Conservation (phyloP, 2,888 invertebrate species). For the Acanthosoma haemorrhoidale region DNA sequence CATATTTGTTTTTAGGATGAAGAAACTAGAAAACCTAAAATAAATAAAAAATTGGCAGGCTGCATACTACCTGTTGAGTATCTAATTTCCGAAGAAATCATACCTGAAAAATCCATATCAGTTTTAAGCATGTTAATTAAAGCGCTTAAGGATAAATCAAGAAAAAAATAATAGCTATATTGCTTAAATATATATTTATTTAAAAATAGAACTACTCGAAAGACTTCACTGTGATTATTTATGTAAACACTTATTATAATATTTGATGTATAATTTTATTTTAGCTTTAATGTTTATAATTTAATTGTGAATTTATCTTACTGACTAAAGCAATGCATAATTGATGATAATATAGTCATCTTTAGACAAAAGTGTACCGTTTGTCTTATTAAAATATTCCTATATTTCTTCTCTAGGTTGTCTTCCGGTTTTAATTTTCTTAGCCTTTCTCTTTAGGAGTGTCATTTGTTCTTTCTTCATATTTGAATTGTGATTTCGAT, state of each 20-base stretch:
- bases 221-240: constrained; percentile 4
- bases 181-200: neutral
- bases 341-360: too few species aligned
- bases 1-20: constrained; percentile 12
- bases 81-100: neutral
- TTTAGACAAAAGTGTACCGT: too few species aligned
- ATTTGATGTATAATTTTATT: neutral
- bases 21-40: constrained; percentile 16
- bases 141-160: neutral
- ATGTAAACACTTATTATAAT: neutral
- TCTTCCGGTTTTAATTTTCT: too few species aligned
- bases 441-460: too few species aligned
- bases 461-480: too few species aligned
- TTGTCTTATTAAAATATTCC: too few species aligned
- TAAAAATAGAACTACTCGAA: neutral
- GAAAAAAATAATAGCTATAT: neutral
- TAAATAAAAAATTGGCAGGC: neutral
- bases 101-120: neutral
- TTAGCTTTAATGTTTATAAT: neutral
- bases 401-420: too few species aligned
- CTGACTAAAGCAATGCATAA: neutral
- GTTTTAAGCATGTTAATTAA: constrained; percentile 1
- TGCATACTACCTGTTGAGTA: neutral
- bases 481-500: too few species aligned
- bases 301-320: neutral